phyloP scores from a whole-genome alignment of 2,797 vertebrate genomes.

The Ptychadena robeensis region DNA sequence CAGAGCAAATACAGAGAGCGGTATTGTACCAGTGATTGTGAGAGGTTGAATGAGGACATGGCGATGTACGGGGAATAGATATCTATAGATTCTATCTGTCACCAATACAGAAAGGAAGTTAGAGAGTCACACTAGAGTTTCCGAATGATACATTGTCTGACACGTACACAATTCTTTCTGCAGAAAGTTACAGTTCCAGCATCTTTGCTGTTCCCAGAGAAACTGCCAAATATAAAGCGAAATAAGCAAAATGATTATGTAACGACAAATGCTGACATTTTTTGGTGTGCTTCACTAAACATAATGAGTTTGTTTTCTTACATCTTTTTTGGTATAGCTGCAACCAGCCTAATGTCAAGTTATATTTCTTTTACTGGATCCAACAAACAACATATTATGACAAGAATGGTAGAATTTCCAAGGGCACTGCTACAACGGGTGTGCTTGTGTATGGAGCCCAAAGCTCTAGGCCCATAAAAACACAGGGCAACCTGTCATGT shows the following conservation, averaged over 20 bases:
- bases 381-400: too few species aligned
- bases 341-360: not conserved
- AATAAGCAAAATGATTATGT: not conserved
- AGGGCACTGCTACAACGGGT: too few species aligned
- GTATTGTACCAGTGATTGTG: slow-evolving; percentile 25
- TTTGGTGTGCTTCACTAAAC: not conserved
- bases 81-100: slow-evolving; percentile 5
- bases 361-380: not conserved
- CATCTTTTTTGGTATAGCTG: not conserved
- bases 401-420: too few species aligned
- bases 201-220: not conserved
- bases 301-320: not conserved
- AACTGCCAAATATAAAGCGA: slow-evolving; percentile 3
- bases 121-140: not conserved
- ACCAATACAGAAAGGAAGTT: slow-evolving; percentile 5
- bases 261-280: not conserved
- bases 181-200: not conserved
- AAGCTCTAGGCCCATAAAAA: too few species aligned
- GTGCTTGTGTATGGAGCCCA: too few species aligned
- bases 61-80: not conserved
- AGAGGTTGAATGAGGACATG: slow-evolving; percentile 49
- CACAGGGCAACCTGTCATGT: too few species aligned
- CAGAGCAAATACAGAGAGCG: slow-evolving; percentile 34
- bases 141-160: not conserved
- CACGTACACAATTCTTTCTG: not conserved